Evolutionary conservation across 2,113 vertebrate genomes (phyloP).

Genomic region (Phalacrocorax pelagicus): DNA sequence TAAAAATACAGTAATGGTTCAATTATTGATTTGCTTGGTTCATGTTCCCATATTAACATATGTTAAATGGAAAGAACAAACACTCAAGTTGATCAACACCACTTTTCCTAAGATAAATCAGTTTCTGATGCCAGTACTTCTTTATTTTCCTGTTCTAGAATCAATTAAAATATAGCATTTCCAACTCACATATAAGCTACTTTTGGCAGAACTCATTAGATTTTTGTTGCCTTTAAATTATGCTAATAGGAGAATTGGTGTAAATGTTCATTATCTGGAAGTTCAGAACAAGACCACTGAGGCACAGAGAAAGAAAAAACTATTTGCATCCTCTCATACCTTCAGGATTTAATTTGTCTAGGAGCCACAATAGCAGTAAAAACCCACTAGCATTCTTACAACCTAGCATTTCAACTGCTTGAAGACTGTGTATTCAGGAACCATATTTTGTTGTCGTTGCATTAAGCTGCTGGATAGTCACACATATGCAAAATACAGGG

Average conservation of each 20-base stretch:
- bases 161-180: background rate
- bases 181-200: background rate
- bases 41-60: background rate
- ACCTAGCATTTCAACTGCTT: background rate
- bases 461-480: background rate
- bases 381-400: background rate
- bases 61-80: background rate
- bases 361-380: background rate
- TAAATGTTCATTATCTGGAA: background rate
- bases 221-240: background rate
- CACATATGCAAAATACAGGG: accelerated
- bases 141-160: background rate
- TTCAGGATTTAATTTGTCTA: background rate
- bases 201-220: background rate
- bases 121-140: background rate
- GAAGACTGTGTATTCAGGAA: background rate
- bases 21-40: background rate
- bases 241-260: background rate
- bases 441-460: background rate
- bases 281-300: background rate
- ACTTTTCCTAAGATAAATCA: background rate
- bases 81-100: background rate
- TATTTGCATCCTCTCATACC: background rate
- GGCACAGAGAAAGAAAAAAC: background rate
- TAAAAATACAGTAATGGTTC: background rate